A percentile compares a stretch with the other conserved stretches of the same genome.
Conservation (phyloP, 2,113 vertebrate genomes). For the Hassar affinis region DNA sequence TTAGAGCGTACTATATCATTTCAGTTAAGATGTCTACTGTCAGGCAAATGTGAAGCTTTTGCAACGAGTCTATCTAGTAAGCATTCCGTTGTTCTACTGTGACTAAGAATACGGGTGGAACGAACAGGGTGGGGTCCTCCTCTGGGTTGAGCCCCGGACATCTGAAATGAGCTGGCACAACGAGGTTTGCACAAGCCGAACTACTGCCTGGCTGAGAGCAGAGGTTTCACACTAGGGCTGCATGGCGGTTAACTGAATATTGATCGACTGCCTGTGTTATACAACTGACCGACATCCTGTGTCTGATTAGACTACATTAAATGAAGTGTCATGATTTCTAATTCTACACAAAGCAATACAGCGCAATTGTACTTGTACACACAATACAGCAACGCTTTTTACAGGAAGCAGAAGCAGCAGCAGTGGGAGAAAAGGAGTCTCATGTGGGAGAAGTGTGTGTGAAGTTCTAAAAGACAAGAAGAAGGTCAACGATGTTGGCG, state of each 20-base stretch:
- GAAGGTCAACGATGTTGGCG: not conserved
- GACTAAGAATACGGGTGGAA: not conserved
- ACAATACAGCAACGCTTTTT: not conserved
- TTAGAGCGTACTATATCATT: not conserved
- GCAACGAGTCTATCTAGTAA: constrained; percentile 11
- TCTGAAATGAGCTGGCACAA: constrained; percentile 20
- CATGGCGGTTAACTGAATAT: not conserved
- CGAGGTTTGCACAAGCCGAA: not conserved
- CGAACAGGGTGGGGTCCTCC: constrained; percentile 1
- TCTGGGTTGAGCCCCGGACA: constrained; percentile 2
- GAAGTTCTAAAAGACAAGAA: not conserved
- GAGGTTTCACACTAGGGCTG: not conserved
- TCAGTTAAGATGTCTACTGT: not conserved
- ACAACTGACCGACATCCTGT: not conserved
- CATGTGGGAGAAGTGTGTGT: not conserved
- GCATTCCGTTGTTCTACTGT: not conserved
- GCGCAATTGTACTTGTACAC: not conserved
- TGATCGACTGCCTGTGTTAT: not conserved
- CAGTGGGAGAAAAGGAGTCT: not conserved
- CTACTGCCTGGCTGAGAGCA: not conserved
- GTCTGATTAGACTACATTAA: not conserved
- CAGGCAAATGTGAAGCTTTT: not conserved
- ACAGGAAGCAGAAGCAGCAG: not conserved
- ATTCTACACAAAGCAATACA: not conserved
- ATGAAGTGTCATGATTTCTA: not conserved